Evolutionary conservation across 2,113 vertebrate genomes (phyloP).

Genomic region (Leptocoma aspasia): DNA sequence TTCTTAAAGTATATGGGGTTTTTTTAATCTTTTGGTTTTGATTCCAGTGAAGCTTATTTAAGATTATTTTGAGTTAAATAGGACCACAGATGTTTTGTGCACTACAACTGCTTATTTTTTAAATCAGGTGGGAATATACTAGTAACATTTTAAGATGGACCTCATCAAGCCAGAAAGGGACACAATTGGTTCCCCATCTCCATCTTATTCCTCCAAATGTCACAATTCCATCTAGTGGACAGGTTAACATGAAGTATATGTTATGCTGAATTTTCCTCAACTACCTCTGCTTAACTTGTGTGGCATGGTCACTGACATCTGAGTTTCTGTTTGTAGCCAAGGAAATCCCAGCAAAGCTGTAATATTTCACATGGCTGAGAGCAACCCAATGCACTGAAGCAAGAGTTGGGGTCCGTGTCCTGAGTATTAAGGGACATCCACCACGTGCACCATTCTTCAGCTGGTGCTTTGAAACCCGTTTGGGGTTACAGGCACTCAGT

Average conservation of each 20-base stretch:
- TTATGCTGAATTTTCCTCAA: not conserved
- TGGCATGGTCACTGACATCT: not conserved
- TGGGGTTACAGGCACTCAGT: not conserved
- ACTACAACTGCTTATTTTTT: not conserved
- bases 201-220: not conserved
- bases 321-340: not conserved
- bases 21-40: not conserved
- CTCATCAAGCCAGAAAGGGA: not conserved
- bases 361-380: not conserved
- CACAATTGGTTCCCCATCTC: not conserved
- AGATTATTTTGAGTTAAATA: not conserved
- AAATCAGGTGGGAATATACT: not conserved
- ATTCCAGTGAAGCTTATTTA: not conserved
- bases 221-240: fast-evolving
- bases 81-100: not conserved
- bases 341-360: not conserved
- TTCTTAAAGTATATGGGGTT: not conserved
- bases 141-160: not conserved
- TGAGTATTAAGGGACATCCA: not conserved
- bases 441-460: not conserved
- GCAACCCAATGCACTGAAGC: not conserved
- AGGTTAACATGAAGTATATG: not conserved
- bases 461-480: not conserved
- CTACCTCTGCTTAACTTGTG: not conserved
- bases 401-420: not conserved